Percentiles rank a stretch among this genome's conserved stretches.
Evolutionary conservation across 2,113 vertebrate genomes (phyloP).

Genomic region (Trematomus loennbergii): DNA sequence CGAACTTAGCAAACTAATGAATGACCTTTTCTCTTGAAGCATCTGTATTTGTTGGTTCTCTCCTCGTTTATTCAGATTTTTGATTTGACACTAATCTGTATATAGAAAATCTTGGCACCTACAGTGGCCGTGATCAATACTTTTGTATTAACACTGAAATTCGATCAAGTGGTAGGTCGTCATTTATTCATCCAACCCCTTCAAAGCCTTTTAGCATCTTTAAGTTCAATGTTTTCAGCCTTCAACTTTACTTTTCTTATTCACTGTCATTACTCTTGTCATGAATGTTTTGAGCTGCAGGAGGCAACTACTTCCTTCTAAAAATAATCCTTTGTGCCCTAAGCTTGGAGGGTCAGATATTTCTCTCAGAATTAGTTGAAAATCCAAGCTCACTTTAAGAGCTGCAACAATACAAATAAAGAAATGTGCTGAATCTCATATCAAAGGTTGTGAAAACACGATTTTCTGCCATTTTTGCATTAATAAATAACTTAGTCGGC

Average conservation of each 20-base stretch:
- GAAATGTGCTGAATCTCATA: too few species aligned
- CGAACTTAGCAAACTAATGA: background rate
- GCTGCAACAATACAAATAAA: too few species aligned
- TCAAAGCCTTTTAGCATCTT: too few species aligned
- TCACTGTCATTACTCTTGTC: background rate
- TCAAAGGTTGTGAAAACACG: too few species aligned
- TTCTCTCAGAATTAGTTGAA: too few species aligned
- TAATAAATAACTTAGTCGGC: too few species aligned
- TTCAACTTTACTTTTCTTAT: background rate
- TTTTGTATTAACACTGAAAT: background rate
- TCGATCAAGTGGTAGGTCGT: background rate
- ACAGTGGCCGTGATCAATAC: background rate
- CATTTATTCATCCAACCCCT: background rate
- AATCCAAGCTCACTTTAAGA: too few species aligned
- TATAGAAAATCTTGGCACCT: background rate
- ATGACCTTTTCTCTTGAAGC: background rate
- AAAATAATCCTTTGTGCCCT: background rate
- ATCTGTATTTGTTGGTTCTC: background rate
- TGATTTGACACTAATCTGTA: background rate
- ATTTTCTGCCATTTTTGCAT: too few species aligned
- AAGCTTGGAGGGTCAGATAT: too few species aligned
- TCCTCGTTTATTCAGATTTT: background rate
- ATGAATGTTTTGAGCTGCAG: background rate
- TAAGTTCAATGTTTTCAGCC: background rate
- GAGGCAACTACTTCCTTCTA: background rate